Evolutionary conservation across 1,140 invertebrate genomes (phyloP).

Genomic region (Diachasma alloeum): DNA sequence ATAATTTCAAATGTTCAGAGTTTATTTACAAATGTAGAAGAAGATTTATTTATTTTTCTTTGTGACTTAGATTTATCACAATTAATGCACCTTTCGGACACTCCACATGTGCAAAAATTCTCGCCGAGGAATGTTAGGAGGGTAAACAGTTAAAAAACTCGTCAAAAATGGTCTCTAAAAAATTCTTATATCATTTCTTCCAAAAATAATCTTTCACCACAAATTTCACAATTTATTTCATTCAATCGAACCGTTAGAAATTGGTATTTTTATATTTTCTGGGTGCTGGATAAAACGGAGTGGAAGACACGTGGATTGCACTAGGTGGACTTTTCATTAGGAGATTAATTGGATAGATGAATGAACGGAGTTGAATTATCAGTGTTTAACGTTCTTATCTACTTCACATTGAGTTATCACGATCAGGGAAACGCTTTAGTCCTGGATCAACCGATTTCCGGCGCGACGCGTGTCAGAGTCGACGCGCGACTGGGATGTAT

Average conservation of each 20-base stretch:
- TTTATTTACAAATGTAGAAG: too few relatives aligned
- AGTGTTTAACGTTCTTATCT: neutral
- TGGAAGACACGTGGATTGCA: conserved; percentile 4
- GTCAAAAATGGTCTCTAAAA: too few relatives aligned
- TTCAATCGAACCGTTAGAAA: neutral
- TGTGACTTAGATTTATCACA: too few relatives aligned
- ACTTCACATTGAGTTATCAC: neutral
- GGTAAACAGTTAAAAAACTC: too few relatives aligned
- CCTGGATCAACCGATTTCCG: neutral
- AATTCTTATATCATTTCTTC: too few relatives aligned
- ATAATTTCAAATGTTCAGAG: too few relatives aligned
- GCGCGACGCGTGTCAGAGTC: conserved; percentile 35
- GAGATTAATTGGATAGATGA: neutral
- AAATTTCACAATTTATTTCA: neutral
- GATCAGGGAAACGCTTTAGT: neutral
- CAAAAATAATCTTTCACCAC: neutral
- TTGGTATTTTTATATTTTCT: neutral
- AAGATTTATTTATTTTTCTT: too few relatives aligned
- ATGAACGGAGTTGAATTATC: neutral
- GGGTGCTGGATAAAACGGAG: neutral
- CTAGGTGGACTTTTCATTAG: neutral
- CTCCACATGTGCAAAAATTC: too few relatives aligned
- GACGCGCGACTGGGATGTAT: conserved; percentile 42
- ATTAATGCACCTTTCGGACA: too few relatives aligned
- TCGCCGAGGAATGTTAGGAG: too few relatives aligned